Percentiles rank a stretch among this genome's conserved stretches.
Conservation (phyloP, 2,113 vertebrate species). For the Sisor rabdophorus region DNA sequence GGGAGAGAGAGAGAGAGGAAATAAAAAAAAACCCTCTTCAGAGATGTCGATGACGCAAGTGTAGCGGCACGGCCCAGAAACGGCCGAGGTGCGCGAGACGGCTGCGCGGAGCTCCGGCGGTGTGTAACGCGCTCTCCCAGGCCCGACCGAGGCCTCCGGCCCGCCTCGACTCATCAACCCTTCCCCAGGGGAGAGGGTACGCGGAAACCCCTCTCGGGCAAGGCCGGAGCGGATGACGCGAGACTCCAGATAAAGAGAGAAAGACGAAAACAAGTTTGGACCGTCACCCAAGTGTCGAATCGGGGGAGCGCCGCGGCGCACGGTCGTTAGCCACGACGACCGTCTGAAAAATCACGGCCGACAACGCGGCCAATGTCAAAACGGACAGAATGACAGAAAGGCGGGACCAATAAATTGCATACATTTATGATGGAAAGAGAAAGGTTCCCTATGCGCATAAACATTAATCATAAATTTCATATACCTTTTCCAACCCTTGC, state of each 20-base stretch:
- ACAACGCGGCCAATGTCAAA: too few relatives aligned
- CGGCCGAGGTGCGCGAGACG: slow-evolving; percentile 61
- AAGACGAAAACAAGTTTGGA: slow-evolving; percentile 18
- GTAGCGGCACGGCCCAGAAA: slow-evolving; percentile 58
- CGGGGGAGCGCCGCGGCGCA: slow-evolving; percentile 10
- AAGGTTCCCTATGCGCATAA: too few relatives aligned
- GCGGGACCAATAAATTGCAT: too few relatives aligned
- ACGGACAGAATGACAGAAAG: too few relatives aligned
- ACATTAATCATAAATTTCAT: too few relatives aligned
- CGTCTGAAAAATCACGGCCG: neutral
- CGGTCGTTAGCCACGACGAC: neutral
- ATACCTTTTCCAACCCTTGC: too few relatives aligned
- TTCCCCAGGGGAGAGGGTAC: slow-evolving; percentile 71
- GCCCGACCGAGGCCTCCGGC: slow-evolving; percentile 62
- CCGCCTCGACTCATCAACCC: slow-evolving; percentile 89
- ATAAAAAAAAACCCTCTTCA: slow-evolving; percentile 43
- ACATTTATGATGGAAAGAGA: too few relatives aligned
- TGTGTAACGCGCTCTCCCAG: slow-evolving; percentile 57
- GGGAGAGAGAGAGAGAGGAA: too few relatives aligned
- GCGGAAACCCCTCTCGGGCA: slow-evolving; percentile 58
- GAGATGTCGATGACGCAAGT: slow-evolving; percentile 63
- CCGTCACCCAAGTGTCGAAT: slow-evolving; percentile 17
- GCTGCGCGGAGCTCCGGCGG: slow-evolving; percentile 62
- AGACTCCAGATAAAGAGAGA: slow-evolving; percentile 25
- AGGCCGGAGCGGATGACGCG: slow-evolving; percentile 34